Conservation (phyloP, 1,140 invertebrate genomes). For the Solen grandis region DNA sequence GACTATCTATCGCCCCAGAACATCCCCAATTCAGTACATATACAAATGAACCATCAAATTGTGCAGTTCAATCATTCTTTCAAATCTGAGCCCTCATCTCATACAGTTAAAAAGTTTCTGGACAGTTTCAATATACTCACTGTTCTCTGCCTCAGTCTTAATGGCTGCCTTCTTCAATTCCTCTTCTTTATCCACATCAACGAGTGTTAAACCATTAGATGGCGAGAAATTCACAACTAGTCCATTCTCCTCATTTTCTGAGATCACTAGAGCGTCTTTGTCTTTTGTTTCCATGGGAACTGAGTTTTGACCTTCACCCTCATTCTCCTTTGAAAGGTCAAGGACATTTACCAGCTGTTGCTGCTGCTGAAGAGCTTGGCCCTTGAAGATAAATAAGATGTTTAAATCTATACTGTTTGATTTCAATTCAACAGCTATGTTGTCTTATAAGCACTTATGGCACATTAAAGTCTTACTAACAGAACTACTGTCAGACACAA, state of each 20-base stretch:
- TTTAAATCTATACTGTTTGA: no score
- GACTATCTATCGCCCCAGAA: no score
- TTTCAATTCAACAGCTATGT: no score
- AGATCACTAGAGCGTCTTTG: not conserved
- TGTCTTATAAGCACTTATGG: no score
- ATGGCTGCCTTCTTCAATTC: not conserved
- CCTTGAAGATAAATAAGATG: not conserved
- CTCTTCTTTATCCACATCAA: not conserved
- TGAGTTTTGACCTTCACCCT: conserved; percentile 13
- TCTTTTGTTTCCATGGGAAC: conserved; percentile 23
- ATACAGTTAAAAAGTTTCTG: no score
- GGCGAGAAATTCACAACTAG: not conserved
- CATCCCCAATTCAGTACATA: no score
- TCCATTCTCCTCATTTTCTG: conserved; percentile 2
- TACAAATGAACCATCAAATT: no score
- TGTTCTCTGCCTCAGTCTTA: not conserved
- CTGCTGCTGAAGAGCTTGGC: conserved; percentile 25
- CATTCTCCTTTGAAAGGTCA: conserved; percentile 40
- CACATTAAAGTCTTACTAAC: no score
- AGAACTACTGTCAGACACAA: no score
- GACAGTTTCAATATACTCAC: not conserved
- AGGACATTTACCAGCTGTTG: conserved; percentile 39
- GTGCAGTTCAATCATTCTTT: no score
- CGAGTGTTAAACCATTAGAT: no score
- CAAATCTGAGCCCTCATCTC: no score